Evolutionary conservation across 1,140 invertebrate genomes (phyloP), one percentile per base, ranked within the genome.

Genomic region (Drosophila seguyi): DNA sequence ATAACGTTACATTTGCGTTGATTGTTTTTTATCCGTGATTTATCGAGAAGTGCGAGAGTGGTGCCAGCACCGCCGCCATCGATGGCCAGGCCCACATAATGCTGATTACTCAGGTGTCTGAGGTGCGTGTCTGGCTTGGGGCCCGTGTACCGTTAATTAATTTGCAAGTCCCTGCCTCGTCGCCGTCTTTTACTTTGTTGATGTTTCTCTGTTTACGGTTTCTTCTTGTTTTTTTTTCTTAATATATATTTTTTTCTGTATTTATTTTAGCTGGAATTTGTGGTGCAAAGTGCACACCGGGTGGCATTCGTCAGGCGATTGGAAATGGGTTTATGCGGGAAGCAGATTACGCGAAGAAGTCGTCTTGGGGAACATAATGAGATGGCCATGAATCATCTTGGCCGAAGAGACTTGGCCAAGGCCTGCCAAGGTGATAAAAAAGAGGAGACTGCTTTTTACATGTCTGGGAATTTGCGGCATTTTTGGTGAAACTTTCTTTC

Each of bases 41-140:
- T 90, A 88, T 87, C 69, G 82, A 47, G 73, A 79, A 76, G 85
- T 79, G 60, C 68, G 56, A 73, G 38, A 41, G 59, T 53, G 50
- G 55, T 63, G 75, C 75, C 63, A 86, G 56, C 84, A 73, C 16
- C 60, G 39, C 53, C 61, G 39, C 53, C 61, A 57, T 38, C 58
- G 61, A 57, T 50, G 69, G 79, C 83, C 84, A 80, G 80, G 84
- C 84, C 85, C 84, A 88, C 85, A 88, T 88, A 65, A 80, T 63
- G 72, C 82, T 90, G 85, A 88, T 88, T 88, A 90, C 81, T 88
- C 85, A 88, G 85, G 85, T 88, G 83, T 76, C 53, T 81, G 72
- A 57, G 44, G 44, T 73, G 69, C 69, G 76, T 80, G 83, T 76
- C 47, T 52, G 57, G 39, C 53, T 78, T 42, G 52, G 62, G 68